Percentiles rank a stretch among this genome's conserved stretches.
Conservation (phyloP, 2,888 invertebrate genomes). For the Myathropa florea region DNA sequence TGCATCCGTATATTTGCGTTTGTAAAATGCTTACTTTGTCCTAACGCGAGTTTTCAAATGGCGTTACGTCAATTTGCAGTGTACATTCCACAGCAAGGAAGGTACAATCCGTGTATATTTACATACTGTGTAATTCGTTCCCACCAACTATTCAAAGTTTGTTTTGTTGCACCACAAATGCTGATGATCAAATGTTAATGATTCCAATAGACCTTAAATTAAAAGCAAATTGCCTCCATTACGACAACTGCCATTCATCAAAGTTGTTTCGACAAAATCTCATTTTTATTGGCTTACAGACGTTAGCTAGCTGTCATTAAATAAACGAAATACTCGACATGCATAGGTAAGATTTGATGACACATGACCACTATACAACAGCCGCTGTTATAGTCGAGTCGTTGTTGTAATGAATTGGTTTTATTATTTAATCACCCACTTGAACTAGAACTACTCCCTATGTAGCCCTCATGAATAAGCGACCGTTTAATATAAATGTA, state of each 20-base stretch:
- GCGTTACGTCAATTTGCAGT: too few species aligned
- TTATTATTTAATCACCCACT: constrained; percentile 50
- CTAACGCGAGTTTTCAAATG: too few species aligned
- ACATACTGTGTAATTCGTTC: too few species aligned
- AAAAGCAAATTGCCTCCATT: not conserved
- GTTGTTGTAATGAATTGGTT: constrained; percentile 32
- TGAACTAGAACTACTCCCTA: constrained; percentile 1
- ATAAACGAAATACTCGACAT: not conserved
- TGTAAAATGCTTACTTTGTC: too few species aligned
- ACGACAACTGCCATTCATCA: not conserved
- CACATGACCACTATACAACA: not conserved
- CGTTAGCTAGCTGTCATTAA: not conserved
- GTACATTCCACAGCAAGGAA: too few species aligned
- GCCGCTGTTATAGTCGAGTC: not conserved
- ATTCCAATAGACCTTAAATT: not conserved
- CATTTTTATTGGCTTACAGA: not conserved
- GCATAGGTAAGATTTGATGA: not conserved
- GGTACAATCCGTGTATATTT: too few species aligned
- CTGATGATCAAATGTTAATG: not conserved
- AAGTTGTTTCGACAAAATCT: not conserved
- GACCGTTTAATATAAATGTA: constrained; percentile 58
- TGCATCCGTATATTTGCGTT: too few species aligned
- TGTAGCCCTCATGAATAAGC: constrained; percentile 33
- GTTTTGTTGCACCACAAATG: not conserved
- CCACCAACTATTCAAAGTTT: too few species aligned